These are phyloP conservation scores for Orestias chungarensis DNA, from an alignment of 2,797 vertebrate genomes.

Conservation along the genomic window DNA sequence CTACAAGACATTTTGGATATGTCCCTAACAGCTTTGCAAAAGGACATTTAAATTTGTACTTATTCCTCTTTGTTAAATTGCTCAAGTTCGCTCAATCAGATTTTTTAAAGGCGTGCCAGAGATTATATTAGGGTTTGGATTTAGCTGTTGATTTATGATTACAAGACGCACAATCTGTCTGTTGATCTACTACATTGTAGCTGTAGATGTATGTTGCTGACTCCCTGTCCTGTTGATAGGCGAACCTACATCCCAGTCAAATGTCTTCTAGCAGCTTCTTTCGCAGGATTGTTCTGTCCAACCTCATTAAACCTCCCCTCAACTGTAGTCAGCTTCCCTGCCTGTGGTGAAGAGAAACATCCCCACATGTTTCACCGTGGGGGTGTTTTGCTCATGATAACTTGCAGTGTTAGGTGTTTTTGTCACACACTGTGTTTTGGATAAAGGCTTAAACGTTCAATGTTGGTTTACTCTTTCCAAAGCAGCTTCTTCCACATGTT, in stretches of 20 bases:
- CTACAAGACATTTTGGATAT: neutral
- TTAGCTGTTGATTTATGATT: neutral
- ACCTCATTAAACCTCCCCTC: neutral
- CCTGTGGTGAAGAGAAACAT: neutral
- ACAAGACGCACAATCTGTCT: neutral
- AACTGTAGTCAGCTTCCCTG: neutral
- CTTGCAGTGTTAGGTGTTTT: neutral
- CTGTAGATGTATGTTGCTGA: neutral
- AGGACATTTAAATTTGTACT: too few relatives aligned
- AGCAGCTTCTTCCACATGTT: neutral
- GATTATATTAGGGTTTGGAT: neutral
- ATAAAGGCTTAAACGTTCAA: neutral
- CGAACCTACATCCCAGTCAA: neutral
- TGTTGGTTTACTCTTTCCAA: neutral
- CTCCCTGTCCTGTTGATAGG: neutral
- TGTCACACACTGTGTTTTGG: neutral
- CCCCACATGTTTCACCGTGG: constrained; percentile 3
- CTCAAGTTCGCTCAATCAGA: neutral
- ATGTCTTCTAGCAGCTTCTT: neutral
- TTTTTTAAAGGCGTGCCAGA: neutral
- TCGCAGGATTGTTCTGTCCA: neutral
- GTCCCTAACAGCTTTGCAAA: neutral
- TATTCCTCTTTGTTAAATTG: neutral
- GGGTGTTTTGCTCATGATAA: neutral
- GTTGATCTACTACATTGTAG: neutral